Evolutionary conservation across 1,140 invertebrate genomes (phyloP).

Genomic region (Lethrus apterus): DNA sequence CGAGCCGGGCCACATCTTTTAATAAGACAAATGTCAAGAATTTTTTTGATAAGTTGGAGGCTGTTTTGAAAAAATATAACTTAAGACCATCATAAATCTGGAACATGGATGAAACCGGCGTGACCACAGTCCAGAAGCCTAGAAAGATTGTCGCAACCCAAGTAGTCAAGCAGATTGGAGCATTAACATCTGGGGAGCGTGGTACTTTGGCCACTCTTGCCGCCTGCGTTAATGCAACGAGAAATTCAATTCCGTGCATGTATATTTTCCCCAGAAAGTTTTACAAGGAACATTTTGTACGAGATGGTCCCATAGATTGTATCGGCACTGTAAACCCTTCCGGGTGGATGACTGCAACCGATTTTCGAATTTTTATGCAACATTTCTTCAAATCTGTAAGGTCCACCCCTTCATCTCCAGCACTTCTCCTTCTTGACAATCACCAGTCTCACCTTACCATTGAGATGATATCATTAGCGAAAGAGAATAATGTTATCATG

Average conservation of each 20-base stretch:
- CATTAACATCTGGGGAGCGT: conserved; percentile 33
- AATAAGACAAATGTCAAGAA: too few relatives aligned
- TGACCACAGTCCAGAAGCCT: conserved; percentile 29
- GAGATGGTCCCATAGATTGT: too few relatives aligned
- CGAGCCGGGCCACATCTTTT: conserved; percentile 31
- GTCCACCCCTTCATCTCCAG: conserved; percentile 23
- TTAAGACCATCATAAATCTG: too few relatives aligned
- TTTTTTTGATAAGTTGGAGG: too few relatives aligned
- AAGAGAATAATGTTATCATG: conserved; percentile 29
- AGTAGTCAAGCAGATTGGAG: conserved; percentile 33
- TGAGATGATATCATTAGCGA: conserved; percentile 22
- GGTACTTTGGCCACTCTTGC: conserved; percentile 33
- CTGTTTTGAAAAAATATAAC: too few relatives aligned
- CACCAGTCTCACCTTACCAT: conserved; percentile 31
- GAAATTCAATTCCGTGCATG: conserved; percentile 33
- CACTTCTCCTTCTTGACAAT: too few relatives aligned
- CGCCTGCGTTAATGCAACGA: too few relatives aligned
- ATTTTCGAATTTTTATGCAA: too few relatives aligned
- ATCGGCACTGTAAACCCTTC: conserved; percentile 37
- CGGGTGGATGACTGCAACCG: conserved; percentile 41
- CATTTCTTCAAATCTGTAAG: conserved; percentile 35
- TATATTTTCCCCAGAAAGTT: too few relatives aligned
- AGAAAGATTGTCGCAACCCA: conserved; percentile 31
- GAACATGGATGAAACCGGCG: conserved; percentile 36
- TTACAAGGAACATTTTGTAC: too few relatives aligned